Evolutionary conservation across 2,113 vertebrate species (phyloP), one percentile per base, ranked within the genome.

Genomic region (Ceyx melanurus): DNA sequence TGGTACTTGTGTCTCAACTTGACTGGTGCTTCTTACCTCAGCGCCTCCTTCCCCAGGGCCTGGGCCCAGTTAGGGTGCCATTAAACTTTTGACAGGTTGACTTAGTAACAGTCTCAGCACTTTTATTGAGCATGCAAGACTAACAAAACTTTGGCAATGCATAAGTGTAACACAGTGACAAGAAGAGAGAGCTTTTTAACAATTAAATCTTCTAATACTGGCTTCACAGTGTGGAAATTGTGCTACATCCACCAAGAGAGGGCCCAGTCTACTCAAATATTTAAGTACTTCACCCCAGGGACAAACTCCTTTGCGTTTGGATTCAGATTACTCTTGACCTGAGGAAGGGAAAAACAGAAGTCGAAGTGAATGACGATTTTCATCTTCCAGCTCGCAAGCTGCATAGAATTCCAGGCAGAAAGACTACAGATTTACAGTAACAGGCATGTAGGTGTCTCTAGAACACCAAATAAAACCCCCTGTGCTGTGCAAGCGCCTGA

Each of bases 301-400:
- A 98, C 98, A 98, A 99, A 99, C 97, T 99, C 99, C 98, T 98
- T 99, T 97, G 99, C 99, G 62, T 99, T 98, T 95, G 99, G 98
- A 97, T 99, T 99, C 97, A 99, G 98, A 76, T 98, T 98, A 98
- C 98, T 99, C 98, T 98, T 98, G 82, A 98, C 96, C 98, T 99
- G 97, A 86, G 97, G 95, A 90, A 94, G 90, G 96, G 89, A 48
- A 66, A 51, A 70, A 70, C 66, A 97, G 23, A 93, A 86, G 73
- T 60, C 1, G 2, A 45, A 76, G 14, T 91, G 35, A 91, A 71
- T 57, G 11, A 2, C 40, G 31, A 20, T 31, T 76, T 84, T n/a
- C 58, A 82, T 12, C 66, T 35, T 45, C 11, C 31, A 15, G 40
- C 33, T 56, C 68, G n/a, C 31, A 50, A 54, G 61, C 20, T 14